Base-by-base conservation (phyloP, 1,140 invertebrate species). In the Stegodyphus mimosarum region DNA sequence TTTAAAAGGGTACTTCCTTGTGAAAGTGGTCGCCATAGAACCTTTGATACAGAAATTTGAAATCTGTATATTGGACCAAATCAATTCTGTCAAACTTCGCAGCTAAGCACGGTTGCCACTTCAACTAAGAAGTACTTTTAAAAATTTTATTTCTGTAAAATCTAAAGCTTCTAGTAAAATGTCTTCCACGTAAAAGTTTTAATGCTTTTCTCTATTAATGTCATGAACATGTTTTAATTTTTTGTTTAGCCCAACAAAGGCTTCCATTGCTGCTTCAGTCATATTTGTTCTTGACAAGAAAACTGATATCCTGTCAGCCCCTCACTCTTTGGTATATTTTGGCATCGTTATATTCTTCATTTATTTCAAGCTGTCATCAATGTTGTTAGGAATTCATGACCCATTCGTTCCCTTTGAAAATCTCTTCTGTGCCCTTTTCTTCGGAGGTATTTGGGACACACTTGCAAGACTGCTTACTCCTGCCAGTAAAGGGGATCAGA, bases 321-420 rank as follows among this genome's bases (percentile, higher is more conserved):
- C 98, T 18, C 98, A 99, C 91, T 95, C 97, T 67, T 92, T 99
- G 6, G 96, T 99, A 71, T 99, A 99, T 92, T 98, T 99, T 89
- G 97, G 97, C 87, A 96, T 99, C 88, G 97, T 99, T n/a, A 97
- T 98, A 88, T 99, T 99, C 93, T 98, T 99, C 90, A 96, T 99
- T 15, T 99, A 99, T 92, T 99, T 99, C 91, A 99, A 99, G 93
- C 90, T 99, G 49, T 99, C 97, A 9, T 98, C 97, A 7, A 95
- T 99, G 87, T 91, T 99, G 18, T 92, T 99, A 83, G 97, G 98
- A 80, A 99, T 99, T 89, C 96, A 98, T 89, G 98, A 99, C 93
- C 98, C 98, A 67, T 99, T 99, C 91, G 93, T 98, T 87, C 98
- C 98, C 67, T 98, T 99, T 90, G 98, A 99, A 92, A 99, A 99